Percentiles rank a stretch among this genome's conserved stretches.
phyloP scores from a whole-genome alignment of 2,888 invertebrate genomes.

The Merodon equestris region DNA sequence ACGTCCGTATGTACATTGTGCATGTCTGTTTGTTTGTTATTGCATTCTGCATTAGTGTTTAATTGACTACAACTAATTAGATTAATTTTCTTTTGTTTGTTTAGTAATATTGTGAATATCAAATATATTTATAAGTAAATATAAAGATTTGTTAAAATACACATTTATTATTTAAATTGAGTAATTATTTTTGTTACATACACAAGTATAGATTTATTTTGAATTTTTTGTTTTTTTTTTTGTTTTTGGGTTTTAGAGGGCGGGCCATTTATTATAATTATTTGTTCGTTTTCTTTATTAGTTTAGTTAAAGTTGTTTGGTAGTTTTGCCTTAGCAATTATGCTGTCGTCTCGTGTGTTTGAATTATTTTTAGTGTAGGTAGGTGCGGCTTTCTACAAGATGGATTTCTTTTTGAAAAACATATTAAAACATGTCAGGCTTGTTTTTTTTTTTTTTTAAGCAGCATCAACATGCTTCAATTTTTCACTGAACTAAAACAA shows the following conservation, averaged over 20 bases:
- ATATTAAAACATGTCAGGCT: too few species aligned
- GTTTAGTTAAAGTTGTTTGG: slow-evolving; percentile 33
- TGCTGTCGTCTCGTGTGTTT: neutral
- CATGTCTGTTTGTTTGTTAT: slow-evolving; percentile 37
- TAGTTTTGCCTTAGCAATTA: slow-evolving; percentile 12
- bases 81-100: slow-evolving; percentile 45
- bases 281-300: slow-evolving; percentile 24
- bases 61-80: slow-evolving; percentile 66
- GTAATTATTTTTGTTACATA: slow-evolving; percentile 47
- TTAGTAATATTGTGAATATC: slow-evolving; percentile 63
- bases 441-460: too few species aligned
- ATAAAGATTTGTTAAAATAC: slow-evolving; percentile 65
- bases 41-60: slow-evolving; percentile 50
- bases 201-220: slow-evolving; percentile 15
- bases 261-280: slow-evolving; percentile 65
- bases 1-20: slow-evolving; percentile 54
- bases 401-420: too few species aligned
- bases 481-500: too few species aligned
- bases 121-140: slow-evolving; percentile 65
- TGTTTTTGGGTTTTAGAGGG: slow-evolving; percentile 32
- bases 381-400: too few species aligned
- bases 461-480: too few species aligned
- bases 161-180: slow-evolving; percentile 55
- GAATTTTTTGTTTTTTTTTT: slow-evolving; percentile 30
- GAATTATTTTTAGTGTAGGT: neutral